Evolutionary conservation across 2,797 vertebrate species (phyloP).

Genomic region (Coregonus suidteri): DNA sequence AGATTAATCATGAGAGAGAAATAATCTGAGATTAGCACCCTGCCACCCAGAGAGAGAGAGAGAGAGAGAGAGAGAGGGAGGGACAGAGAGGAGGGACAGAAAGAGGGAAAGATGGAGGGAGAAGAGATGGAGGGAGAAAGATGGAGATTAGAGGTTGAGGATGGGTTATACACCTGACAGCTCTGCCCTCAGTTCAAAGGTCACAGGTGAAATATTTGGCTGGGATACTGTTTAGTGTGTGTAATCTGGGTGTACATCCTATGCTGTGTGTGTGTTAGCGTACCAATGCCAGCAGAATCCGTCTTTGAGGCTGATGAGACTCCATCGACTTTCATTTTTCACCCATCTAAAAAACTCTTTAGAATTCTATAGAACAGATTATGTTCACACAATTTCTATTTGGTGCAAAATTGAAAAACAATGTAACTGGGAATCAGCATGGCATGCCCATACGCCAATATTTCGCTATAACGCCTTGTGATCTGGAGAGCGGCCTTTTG

Average conservation of each 20-base stretch:
- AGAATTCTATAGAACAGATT: neutral
- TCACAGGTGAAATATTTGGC: neutral
- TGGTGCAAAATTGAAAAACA: no score
- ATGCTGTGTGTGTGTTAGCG: neutral
- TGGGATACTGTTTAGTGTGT: neutral
- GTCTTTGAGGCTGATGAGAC: neutral
- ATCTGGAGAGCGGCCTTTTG: no score
- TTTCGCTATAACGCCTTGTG: no score
- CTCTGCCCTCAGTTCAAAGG: neutral
- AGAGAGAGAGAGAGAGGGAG: neutral
- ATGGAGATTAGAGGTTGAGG: neutral
- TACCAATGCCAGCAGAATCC: neutral
- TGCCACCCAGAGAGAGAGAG: neutral
- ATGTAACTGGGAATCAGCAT: no score
- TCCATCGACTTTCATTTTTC: neutral
- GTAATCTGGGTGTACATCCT: neutral
- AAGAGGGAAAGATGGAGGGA: constrained; percentile 3
- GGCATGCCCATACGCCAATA: no score
- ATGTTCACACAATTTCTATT: neutral
- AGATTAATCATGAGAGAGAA: constrained; percentile 73
- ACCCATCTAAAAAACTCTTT: no score
- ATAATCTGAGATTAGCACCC: constrained; percentile 75
- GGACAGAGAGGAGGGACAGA: neutral
- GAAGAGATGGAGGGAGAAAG: neutral
- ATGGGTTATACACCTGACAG: neutral